Evolutionary conservation across 2,888 invertebrate species (phyloP).

Genomic region (Blastobasis adustella): DNA sequence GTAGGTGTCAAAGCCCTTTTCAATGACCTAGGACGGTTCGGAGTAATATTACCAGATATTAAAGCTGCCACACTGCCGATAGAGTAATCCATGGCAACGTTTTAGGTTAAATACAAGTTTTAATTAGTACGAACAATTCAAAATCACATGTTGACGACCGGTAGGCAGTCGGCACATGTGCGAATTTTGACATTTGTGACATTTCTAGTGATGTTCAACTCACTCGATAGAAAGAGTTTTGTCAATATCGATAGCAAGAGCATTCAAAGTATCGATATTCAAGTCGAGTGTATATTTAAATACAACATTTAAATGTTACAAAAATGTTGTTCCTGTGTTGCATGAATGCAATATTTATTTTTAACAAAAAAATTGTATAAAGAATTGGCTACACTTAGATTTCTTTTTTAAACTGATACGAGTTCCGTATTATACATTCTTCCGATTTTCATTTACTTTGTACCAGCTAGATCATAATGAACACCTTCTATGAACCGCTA

Average conservation of each 20-base stretch:
- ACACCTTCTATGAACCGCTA: too few relatives aligned
- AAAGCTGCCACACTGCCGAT: constrained; percentile 75
- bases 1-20: constrained; percentile 58
- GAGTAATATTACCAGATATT: constrained; percentile 72
- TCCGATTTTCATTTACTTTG: too few relatives aligned
- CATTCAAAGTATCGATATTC: too few relatives aligned
- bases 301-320: too few relatives aligned
- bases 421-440: too few relatives aligned
- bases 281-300: too few relatives aligned
- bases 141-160: background rate
- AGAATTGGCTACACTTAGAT: too few relatives aligned
- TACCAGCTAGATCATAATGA: too few relatives aligned
- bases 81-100: constrained; percentile 60
- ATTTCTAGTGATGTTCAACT: background rate
- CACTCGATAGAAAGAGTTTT: background rate
- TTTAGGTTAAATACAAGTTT: background rate
- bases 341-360: too few relatives aligned
- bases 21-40: constrained; percentile 62
- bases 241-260: background rate
- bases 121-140: background rate
- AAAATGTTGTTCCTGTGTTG: too few relatives aligned
- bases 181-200: constrained; percentile 1
- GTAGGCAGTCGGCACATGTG: constrained; percentile 8
- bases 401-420: too few relatives aligned
- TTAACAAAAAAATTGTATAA: too few relatives aligned